These are phyloP conservation scores for Tipula confusa DNA, from an alignment of 2,888 invertebrate species.

Conservation along the genomic window DNA sequence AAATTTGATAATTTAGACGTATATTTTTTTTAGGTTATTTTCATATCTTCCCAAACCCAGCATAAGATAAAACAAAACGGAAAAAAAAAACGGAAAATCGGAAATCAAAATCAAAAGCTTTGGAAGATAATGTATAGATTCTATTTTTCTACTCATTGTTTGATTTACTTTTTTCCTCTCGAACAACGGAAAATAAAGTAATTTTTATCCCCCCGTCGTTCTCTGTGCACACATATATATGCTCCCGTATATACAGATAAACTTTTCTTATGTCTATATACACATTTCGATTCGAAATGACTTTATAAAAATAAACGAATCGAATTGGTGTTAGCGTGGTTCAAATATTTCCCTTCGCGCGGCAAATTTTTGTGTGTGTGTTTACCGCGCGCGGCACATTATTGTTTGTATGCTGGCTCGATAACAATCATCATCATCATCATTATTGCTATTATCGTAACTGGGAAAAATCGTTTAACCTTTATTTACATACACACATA, in stretches of 20 bases:
- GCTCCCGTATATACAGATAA: not conserved
- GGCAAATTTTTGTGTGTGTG: not conserved
- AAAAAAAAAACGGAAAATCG: not conserved
- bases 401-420: not conserved
- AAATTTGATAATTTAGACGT: slow-evolving; percentile 3
- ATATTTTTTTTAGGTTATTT: not conserved
- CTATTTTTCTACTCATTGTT: not conserved
- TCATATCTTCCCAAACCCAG: not conserved
- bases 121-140: slow-evolving; percentile 3
- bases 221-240: not conserved
- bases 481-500: not conserved
- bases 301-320: not conserved
- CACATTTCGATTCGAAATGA: not conserved
- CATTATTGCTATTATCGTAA: not conserved
- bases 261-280: not conserved
- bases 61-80: not conserved
- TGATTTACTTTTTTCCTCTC: not conserved
- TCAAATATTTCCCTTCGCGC: not conserved
- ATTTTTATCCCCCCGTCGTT: not conserved
- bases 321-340: slow-evolving; percentile 8
- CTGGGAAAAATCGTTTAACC: not conserved
- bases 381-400: not conserved
- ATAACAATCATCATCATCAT: not conserved
- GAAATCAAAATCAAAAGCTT: slow-evolving; percentile 20
- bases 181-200: not conserved